A percentile compares a stretch with the other conserved stretches of the same genome.
phyloP scores from a whole-genome alignment of 2,888 invertebrate species.

The Lordiphosa andalusiaca region DNA sequence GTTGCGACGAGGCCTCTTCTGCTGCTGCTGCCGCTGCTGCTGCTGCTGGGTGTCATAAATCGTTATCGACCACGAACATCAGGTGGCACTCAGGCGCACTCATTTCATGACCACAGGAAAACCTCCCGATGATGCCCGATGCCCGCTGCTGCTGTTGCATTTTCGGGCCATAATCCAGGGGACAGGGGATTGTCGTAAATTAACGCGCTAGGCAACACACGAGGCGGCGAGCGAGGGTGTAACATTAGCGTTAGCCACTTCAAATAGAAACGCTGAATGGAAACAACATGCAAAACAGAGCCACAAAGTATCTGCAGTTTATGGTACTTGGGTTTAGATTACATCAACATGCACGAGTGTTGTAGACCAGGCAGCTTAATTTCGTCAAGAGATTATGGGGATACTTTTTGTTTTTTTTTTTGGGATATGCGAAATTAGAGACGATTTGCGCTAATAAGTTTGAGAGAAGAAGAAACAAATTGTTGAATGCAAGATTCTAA shows the following conservation, averaged over 20 bases:
- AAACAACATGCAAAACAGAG: slow-evolving; percentile 60
- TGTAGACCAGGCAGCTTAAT: slow-evolving; percentile 18
- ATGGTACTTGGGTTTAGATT: slow-evolving; percentile 46
- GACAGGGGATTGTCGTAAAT: slow-evolving; percentile 68
- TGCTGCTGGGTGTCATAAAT: slow-evolving; percentile 74
- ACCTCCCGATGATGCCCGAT: slow-evolving; percentile 4
- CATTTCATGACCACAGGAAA: slow-evolving; percentile 32
- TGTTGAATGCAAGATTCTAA: too few species aligned
- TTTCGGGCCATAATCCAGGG: slow-evolving; percentile 55
- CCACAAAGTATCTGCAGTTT: slow-evolving; percentile 63
- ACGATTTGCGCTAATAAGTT: too few species aligned
- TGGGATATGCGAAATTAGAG: too few species aligned
- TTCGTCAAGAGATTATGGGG: slow-evolving; percentile 1
- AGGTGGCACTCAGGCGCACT: slow-evolving; percentile 73
- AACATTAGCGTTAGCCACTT: slow-evolving; percentile 46
- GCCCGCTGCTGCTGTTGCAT: slow-evolving; percentile 32
- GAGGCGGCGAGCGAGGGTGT: slow-evolving; percentile 23
- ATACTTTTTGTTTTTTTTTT: too few species aligned
- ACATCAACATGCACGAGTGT: slow-evolving; percentile 12
- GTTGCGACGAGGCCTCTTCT: slow-evolving; percentile 19
- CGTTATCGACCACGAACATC: slow-evolving; percentile 76
- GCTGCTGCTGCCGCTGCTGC: slow-evolving; percentile 25
- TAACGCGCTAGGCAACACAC: slow-evolving; percentile 45
- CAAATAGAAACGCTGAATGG: slow-evolving; percentile 32
- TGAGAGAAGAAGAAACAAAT: too few species aligned